phyloP scores from a whole-genome alignment of 2,888 invertebrate species.

The Drosophila peninsularis region DNA sequence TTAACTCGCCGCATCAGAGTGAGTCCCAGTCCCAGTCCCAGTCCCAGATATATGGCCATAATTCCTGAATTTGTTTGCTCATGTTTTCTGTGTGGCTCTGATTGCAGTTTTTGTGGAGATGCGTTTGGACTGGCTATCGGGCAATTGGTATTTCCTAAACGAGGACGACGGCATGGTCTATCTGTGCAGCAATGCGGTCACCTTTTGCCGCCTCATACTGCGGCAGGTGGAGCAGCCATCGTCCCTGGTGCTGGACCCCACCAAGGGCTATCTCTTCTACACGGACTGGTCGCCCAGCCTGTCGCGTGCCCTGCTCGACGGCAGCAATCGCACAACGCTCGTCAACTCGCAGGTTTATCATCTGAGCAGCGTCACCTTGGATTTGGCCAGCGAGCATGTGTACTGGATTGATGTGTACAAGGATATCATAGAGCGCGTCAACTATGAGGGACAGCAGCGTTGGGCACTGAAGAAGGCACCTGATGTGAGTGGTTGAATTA shows the following conservation, averaged over 20 bases:
- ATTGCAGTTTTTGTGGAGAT: slow-evolving; percentile 89
- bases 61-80: slow-evolving; percentile 41
- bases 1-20: slow-evolving; percentile 89
- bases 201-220: slow-evolving; percentile 89
- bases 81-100: slow-evolving; percentile 23
- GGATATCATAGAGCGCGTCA: slow-evolving; percentile 91
- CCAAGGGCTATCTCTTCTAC: slow-evolving; percentile 91
- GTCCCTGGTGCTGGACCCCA: slow-evolving; percentile 92
- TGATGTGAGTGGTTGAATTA: slow-evolving; percentile 69
- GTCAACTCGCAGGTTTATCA: slow-evolving; percentile 90
- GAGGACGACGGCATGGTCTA: slow-evolving; percentile 89
- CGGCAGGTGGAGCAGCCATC: slow-evolving; percentile 89
- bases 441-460: slow-evolving; percentile 90
- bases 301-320: slow-evolving; percentile 88
- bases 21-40: slow-evolving; percentile 58
- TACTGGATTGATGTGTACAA: slow-evolving; percentile 94
- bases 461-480: slow-evolving; percentile 83
- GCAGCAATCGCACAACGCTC: slow-evolving; percentile 87
- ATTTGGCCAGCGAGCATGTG: slow-evolving; percentile 89
- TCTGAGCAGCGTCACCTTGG: slow-evolving; percentile 90
- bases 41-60: slow-evolving; percentile 29
- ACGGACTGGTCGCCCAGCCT: slow-evolving; percentile 89
- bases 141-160: slow-evolving; percentile 94
- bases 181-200: slow-evolving; percentile 88
- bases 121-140: slow-evolving; percentile 93